These are phyloP conservation scores for Brachionus plicatilis DNA, from an alignment of 1,140 invertebrate genomes.

Conservation along the genomic window DNA sequence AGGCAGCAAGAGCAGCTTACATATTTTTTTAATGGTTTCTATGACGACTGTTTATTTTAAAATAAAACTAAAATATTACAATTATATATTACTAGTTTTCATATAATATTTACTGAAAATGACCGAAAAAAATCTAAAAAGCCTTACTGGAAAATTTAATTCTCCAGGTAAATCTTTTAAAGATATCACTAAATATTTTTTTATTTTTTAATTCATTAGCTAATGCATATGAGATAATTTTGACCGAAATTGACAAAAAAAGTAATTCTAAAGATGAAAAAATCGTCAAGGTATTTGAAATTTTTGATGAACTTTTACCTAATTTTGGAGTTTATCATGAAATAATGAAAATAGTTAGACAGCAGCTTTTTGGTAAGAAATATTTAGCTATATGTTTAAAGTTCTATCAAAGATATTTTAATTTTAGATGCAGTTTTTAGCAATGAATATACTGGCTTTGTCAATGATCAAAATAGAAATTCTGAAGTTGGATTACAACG, in stretches of 20 bases:
- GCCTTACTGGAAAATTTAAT: not conserved
- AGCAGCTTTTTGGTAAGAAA: conserved; percentile 21
- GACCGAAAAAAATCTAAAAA: conserved; percentile 1
- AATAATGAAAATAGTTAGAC: conserved; percentile 33
- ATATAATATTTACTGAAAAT: conserved; percentile 16
- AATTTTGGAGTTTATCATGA: conserved; percentile 29
- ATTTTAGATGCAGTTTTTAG: conserved; percentile 35
- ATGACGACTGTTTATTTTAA: not conserved
- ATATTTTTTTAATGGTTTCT: not conserved
- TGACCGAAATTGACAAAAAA: conserved; percentile 14
- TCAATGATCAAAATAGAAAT: not conserved
- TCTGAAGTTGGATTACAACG: not conserved
- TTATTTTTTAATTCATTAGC: not conserved
- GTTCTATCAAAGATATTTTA: not conserved
- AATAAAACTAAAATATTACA: not conserved
- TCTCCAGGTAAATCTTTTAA: not conserved
- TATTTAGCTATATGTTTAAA: not conserved
- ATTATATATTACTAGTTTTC: not conserved
- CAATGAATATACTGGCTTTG: not conserved
- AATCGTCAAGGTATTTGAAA: conserved; percentile 25
- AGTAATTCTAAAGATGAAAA: conserved; percentile 19
- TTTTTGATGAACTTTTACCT: conserved; percentile 22
- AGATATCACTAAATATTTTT: not conserved
- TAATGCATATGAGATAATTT: conserved; percentile 22
- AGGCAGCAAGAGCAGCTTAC: not conserved